These are phyloP conservation scores for Tachuris rubrigastra DNA, from an alignment of 2,113 vertebrate species.

Conservation along the genomic window DNA sequence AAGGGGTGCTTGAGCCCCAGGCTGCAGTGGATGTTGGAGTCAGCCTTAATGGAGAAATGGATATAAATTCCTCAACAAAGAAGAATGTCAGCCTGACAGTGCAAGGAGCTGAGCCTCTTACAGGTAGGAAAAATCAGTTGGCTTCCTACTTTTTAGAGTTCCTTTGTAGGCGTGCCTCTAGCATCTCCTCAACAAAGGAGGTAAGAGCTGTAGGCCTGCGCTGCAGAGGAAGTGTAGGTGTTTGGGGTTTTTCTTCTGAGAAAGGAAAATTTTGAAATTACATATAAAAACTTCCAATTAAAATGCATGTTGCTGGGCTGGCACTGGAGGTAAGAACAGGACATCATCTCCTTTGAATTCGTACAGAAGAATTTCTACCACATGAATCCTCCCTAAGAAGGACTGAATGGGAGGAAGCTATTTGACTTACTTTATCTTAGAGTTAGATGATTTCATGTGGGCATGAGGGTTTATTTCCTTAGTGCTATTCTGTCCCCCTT, in stretches of 20 bases:
- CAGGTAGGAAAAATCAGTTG: constrained; percentile 63
- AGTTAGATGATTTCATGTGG: background rate
- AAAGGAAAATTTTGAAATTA: background rate
- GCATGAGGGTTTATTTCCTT: background rate
- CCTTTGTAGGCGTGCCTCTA: background rate
- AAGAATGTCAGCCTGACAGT: background rate
- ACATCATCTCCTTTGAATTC: background rate
- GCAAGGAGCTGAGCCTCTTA: background rate
- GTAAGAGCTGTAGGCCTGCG: background rate
- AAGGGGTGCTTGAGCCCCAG: background rate
- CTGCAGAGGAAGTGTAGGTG: background rate
- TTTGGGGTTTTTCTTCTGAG: background rate
- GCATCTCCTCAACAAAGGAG: background rate
- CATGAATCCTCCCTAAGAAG: background rate
- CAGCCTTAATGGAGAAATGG: background rate
- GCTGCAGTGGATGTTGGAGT: background rate
- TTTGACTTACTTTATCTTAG: background rate
- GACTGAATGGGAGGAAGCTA: background rate
- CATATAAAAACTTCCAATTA: background rate
- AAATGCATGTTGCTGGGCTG: background rate
- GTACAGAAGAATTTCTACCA: background rate
- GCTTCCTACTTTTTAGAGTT: background rate
- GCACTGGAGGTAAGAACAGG: background rate
- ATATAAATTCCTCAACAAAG: background rate
- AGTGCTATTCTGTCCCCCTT: background rate